Base-by-base conservation (phyloP, 2,888 invertebrate species). In the Meiosimyza decipiens region DNA sequence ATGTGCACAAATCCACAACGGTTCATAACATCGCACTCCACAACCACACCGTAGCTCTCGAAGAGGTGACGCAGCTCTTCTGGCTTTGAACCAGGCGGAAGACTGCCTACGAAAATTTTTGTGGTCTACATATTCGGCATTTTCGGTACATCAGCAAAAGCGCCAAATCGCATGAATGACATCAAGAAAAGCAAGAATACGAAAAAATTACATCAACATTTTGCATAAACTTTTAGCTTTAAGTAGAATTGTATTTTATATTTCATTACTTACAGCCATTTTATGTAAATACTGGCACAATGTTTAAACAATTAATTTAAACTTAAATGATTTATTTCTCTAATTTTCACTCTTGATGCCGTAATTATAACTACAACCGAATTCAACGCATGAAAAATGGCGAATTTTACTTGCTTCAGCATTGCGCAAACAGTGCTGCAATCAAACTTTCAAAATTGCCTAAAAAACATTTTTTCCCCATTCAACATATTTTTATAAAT, bases 1-100 rank as follows among this genome's bases (percentile, higher is more conserved):
- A 95, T 92, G 87, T 97, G 96, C 66, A 98, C 94, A 88, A 98
- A 98, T 12, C 96, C 97, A 87, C 96, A 98, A 75, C 96, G 92
- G 86, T 96, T 96, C 89, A 97, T 94, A 73, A 98, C 95, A 85
- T 97, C 97, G 87, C 97, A 97, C 87, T 98, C 97, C 18, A 94
- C 94, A 7, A 98, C 97, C 71, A 90, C 90, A 62, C 97, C 97
- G 87, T 93, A 96, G 69, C 93, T 92, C 79, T 94, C 92, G 88
- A 98, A 97, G 66, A 97, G 88, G 77, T 91, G 91, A 63, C 94
- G 90, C 62, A 97, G 89, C 81, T 96, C 96, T 81, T 94, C 93
- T 71, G 93, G 92, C 81, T 94, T 93, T 78, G 95, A 94, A 80
- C 93, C 93, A 81, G 93, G 93, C 73, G 95, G 94, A 84, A 97